Base-by-base conservation (phyloP, 2,888 invertebrate species). In the Parapristionchus giblindavisi region DNA sequence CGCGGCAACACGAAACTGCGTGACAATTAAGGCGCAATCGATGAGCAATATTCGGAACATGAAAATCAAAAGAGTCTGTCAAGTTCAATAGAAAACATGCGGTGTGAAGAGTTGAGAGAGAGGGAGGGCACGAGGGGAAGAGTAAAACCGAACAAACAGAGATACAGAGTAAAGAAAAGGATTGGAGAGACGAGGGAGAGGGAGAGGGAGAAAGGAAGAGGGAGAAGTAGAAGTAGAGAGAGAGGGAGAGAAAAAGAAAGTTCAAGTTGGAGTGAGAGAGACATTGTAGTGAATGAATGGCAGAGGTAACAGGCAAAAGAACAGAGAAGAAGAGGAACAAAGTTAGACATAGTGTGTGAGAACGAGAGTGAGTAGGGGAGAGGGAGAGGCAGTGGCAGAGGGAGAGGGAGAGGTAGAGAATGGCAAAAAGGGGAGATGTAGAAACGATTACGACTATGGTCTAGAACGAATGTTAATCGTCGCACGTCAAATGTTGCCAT, bases 101-200 rank as follows among this genome's bases (percentile, higher is more conserved):
- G 58, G 29, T 21, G 58, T 24, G 29, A 24, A 24, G 58, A 58
- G 58, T 24, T 11, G 58, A 58, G 58, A 24, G 58, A 58, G 11
- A 58, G 58, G 24, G 58, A 58, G 29, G 24, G 24, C 17, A 24
- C 11, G 58, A 58, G 58, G 29, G 58, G 11, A 11, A 58, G 11
- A 24, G 24, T 11, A 58, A 24, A 58, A 58, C 14, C 11, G 71
- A 56, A 21, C 54, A 38, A 32, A 71, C 56, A 71, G 24, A 17
- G 24, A 58, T 11, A 58, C 8, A 24, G 58, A 17, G 58, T 11
- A 24, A 27, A 58, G 58, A 58, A 24, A 58, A 27, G 29, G 24
- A 24, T 21, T 38, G n/a, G 58, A 8, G n/a, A 21, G 58, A 24
- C 4, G 56, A 70, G 56, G 58, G 71, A 56, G 34, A n/a, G 70